Conservation (phyloP, 2,888 invertebrate species). For the Caenorhabditis drosophilae region DNA sequence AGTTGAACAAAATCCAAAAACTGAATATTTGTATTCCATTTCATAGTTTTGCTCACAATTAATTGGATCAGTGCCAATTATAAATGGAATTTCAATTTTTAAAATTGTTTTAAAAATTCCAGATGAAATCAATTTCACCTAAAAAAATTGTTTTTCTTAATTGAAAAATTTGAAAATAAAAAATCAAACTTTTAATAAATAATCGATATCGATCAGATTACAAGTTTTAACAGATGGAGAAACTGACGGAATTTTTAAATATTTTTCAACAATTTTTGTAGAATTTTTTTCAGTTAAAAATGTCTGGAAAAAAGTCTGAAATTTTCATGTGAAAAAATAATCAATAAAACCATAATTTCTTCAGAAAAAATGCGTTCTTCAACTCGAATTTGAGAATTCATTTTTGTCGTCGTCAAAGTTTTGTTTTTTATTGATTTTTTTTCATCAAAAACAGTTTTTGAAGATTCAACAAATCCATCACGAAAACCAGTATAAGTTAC, state of each 20-base stretch:
- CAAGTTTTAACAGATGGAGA: conserved; percentile 27
- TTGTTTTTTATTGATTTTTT: neutral
- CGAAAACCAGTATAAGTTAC: conserved; percentile 34
- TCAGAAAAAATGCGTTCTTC: conserved; percentile 28
- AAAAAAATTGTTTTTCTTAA: neutral
- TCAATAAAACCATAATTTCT: conserved; percentile 15
- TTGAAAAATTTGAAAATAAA: too few species aligned
- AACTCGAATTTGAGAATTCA: conserved; percentile 29
- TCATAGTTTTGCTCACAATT: conserved; percentile 4
- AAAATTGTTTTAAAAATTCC: conserved; percentile 16
- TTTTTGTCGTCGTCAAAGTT: conserved; percentile 4
- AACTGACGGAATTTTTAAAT: conserved; percentile 8
- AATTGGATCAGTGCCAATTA: conserved; percentile 17
- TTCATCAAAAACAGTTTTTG: conserved; percentile 10
- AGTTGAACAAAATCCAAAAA: conserved; percentile 26
- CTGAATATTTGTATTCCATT: conserved; percentile 21
- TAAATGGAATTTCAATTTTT: conserved; percentile 24
- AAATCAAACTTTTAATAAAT: conserved; percentile 14
- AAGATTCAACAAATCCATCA: conserved; percentile 26
- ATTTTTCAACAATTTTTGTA: conserved; percentile 10
- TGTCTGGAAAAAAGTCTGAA: too few species aligned
- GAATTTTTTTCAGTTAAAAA: conserved; percentile 15
- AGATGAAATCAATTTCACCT: conserved; percentile 19
- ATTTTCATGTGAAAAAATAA: too few species aligned
- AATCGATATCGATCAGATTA: conserved; percentile 27